Percentiles rank a stretch among this genome's conserved stretches.
Conservation (phyloP, 2,113 vertebrate species). For the Polypterus bichir region DNA sequence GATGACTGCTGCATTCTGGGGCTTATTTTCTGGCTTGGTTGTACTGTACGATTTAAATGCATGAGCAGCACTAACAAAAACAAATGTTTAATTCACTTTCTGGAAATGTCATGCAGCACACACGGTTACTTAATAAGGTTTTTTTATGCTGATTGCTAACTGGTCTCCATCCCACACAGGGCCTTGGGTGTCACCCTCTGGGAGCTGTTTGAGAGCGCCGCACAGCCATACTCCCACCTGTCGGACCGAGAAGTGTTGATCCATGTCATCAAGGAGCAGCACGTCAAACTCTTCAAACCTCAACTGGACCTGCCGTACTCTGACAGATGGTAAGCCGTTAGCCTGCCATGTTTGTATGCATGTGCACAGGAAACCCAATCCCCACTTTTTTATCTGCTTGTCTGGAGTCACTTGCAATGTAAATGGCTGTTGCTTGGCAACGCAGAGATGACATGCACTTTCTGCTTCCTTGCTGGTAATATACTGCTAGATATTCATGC, state of each 20-base stretch:
- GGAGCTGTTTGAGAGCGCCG: conserved; percentile 78
- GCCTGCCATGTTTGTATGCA: background rate
- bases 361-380: conserved; percentile 2
- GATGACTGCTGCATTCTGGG: no score
- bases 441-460: conserved; percentile 45
- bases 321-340: conserved; percentile 68
- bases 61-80: no score
- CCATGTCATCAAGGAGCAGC: conserved; percentile 63
- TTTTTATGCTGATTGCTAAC: background rate
- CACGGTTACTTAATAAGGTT: no score
- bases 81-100: no score
- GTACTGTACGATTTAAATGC: no score
- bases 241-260: conserved; percentile 62
- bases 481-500: conserved; percentile 57
- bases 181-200: conserved; percentile 82
- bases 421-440: conserved; percentile 54
- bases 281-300: conserved; percentile 71
- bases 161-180: conserved; percentile 41
- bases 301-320: conserved; percentile 61
- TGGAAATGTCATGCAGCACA: no score
- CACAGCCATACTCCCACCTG: conserved; percentile 71
- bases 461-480: conserved; percentile 53
- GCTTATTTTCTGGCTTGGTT: no score
- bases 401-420: conserved; percentile 40
- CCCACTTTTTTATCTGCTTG: conserved; percentile 31